Base-by-base conservation (phyloP, 2,113 vertebrate species). In the Eptesicus fuscus region DNA sequence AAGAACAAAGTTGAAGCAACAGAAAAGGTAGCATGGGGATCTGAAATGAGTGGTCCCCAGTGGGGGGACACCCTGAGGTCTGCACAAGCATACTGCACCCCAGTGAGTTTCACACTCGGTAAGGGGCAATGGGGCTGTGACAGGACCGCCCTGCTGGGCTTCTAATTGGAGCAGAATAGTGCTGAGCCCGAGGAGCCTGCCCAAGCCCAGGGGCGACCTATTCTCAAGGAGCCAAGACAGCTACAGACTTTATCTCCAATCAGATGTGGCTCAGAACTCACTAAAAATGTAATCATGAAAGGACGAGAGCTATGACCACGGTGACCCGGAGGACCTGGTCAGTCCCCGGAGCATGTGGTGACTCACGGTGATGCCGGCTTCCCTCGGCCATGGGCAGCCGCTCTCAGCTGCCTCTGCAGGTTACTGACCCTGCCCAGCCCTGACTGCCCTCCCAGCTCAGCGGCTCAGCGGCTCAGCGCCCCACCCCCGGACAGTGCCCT, bases 351-450 rank as follows among this genome's bases (percentile, higher is more conserved):
- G 32, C 91, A 20, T 2, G n/a, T 40, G 56, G 25, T 28, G 30
- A 59, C 20, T 56, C 53, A 56, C 8, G 22, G 53, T 8, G 20
- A 2, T 56, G 53, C 20, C 53, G 3, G 53, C 35, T 9, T n/a
- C 84, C 30, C 12, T 59, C 56, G 56, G 20, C 47, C 49, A 42
- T 7, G 20, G 47, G 63, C 53, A 47, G 85, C 56, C 51, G 65
- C 44, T 25, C 47, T n/a, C 73, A 73, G 82, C 74, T 65, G 63
- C 83, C 73, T 47, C 22, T 7, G 56, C 69, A 93, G 88, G 96
- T 94, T 82, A 53, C 70, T 65, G 96, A 94, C 96, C 89, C 13
- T 56, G 53, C 53, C 37, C 32, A 51, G 18, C 69, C 80, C 70
- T 73, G 44, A 74, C 83, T 12, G 82, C 25, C 71, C 37, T 73